phyloP scores from a whole-genome alignment of 2,113 vertebrate species.

The Desmodus rotundus region DNA sequence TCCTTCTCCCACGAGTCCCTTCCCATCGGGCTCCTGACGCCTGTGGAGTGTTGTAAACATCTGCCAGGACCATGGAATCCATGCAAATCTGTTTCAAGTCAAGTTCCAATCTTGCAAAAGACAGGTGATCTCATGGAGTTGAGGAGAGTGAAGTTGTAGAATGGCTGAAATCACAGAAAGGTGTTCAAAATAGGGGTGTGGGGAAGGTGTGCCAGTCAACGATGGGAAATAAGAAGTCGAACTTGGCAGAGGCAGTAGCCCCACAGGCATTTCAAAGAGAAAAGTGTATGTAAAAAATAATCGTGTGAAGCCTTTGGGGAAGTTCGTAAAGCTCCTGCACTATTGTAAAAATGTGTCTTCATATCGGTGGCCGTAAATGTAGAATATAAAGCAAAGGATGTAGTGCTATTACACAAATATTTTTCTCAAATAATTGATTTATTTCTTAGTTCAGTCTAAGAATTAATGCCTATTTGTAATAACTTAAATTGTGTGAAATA shows the following conservation, averaged over 20 bases:
- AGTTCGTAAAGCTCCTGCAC: neutral
- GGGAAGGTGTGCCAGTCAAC: neutral
- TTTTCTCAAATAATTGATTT: neutral
- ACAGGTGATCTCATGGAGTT: neutral
- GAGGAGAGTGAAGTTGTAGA: neutral
- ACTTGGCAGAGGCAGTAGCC: neutral
- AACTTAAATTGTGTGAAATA: neutral
- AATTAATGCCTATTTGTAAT: neutral
- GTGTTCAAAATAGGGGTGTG: neutral
- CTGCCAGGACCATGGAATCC: neutral
- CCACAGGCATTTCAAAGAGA: neutral
- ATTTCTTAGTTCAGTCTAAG: slow-evolving; percentile 14
- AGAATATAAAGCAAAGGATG: neutral
- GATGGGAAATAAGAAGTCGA: neutral
- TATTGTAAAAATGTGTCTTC: neutral
- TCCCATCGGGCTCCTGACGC: neutral
- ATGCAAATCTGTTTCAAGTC: neutral
- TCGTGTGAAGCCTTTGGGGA: neutral
- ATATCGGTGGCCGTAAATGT: neutral
- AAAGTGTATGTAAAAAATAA: neutral
- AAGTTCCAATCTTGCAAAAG: neutral
- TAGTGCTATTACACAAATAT: neutral
- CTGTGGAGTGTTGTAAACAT: neutral
- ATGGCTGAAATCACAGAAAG: neutral
- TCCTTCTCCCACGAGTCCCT: neutral